phyloP scores from a whole-genome alignment of 1,140 invertebrate species.

The Panagrolaimus sp. region DNA sequence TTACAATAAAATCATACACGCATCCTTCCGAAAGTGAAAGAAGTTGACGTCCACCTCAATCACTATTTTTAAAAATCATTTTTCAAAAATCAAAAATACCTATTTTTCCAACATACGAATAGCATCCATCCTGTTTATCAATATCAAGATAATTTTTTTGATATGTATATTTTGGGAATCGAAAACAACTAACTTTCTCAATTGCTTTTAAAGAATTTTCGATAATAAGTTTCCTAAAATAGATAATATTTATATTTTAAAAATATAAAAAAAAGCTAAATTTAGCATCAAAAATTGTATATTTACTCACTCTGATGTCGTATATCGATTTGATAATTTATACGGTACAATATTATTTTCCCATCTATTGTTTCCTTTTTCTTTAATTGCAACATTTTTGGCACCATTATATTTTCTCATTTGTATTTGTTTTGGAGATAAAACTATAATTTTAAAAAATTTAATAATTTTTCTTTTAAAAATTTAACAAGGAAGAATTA shows the following conservation, averaged over 20 bases:
- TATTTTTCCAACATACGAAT: constrained; percentile 20
- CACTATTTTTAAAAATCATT: too few species aligned
- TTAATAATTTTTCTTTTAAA: not conserved
- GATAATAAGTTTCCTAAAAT: constrained; percentile 19
- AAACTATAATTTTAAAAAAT: not conserved
- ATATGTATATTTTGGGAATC: constrained; percentile 25
- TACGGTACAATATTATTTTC: constrained; percentile 30
- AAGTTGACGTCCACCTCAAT: constrained; percentile 30
- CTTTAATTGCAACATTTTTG: constrained; percentile 28
- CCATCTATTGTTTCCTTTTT: constrained; percentile 29
- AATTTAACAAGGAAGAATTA: constrained; percentile 6
- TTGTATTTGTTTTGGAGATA: constrained; percentile 4
- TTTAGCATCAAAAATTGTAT: not conserved
- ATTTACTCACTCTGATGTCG: constrained; percentile 26
- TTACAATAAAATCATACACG: constrained; percentile 39
- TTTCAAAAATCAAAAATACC: too few species aligned
- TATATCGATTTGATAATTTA: constrained; percentile 29
- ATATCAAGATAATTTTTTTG: constrained; percentile 36
- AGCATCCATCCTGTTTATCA: constrained; percentile 32
- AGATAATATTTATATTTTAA: constrained; percentile 1
- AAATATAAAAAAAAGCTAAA: constrained; percentile 13
- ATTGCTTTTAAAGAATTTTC: constrained; percentile 27
- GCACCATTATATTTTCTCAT: constrained; percentile 16
- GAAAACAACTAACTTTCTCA: constrained; percentile 29
- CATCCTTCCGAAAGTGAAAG: constrained; percentile 34